phyloP scores from a whole-genome alignment of 2,888 invertebrate genomes.

The Rhopalosiphum nymphaeae region DNA sequence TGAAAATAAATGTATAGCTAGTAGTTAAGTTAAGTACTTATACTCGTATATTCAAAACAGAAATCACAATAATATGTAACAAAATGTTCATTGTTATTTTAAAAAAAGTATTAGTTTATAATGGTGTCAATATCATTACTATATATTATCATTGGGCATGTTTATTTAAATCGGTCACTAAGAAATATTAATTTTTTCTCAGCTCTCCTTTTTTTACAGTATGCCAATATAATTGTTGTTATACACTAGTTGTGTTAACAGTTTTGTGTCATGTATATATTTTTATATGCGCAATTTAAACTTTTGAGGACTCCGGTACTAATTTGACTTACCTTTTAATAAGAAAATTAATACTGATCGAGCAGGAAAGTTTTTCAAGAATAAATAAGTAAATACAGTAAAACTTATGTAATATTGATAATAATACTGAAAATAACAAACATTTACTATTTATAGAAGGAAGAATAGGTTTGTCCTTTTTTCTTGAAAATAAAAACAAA shows the following conservation, averaged over 20 bases:
- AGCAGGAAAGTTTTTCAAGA: background rate
- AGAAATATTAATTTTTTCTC: background rate
- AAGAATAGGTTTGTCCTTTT: background rate
- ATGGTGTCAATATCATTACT: background rate
- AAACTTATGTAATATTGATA: background rate
- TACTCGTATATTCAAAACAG: background rate
- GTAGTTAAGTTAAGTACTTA: too few species aligned
- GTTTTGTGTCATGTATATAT: background rate
- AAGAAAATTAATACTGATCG: background rate
- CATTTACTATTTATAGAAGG: background rate
- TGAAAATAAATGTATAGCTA: too few species aligned
- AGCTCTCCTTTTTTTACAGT: background rate
- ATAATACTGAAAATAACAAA: background rate
- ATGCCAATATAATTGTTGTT: background rate
- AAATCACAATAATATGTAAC: background rate
- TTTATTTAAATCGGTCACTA: background rate
- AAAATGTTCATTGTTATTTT: background rate
- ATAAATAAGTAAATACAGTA: background rate
- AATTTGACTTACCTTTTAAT: background rate
- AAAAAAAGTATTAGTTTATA: background rate
- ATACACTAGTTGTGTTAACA: background rate
- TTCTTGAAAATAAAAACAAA: conserved; percentile 31
- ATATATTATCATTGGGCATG: background rate
- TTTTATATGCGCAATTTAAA: background rate
- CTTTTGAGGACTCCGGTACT: background rate